Evolutionary conservation across 92 coral and sea anemone genomes (phyloP).

Genomic region (Epizoanthus illoricatus): DNA sequence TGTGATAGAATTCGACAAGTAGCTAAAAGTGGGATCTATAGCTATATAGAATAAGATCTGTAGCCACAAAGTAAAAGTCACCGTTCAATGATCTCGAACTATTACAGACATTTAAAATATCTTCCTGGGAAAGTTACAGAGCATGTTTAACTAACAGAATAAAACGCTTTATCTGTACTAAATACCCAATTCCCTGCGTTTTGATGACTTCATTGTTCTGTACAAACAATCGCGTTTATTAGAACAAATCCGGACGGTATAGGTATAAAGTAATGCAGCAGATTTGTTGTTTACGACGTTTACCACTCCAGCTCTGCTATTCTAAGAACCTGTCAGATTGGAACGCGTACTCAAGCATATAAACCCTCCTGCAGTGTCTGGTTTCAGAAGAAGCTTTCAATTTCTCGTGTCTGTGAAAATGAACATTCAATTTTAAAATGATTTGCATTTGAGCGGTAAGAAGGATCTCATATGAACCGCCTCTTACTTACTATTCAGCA

Average conservation of each 20-base stretch:
- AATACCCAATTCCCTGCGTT: not conserved
- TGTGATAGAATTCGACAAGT: conserved; percentile 8
- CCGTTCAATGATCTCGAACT: conserved; percentile 4
- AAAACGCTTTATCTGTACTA: not conserved
- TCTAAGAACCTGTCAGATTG: conserved; percentile 2
- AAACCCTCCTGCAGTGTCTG: not conserved
- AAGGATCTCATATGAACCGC: not conserved
- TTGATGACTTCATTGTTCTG: not conserved
- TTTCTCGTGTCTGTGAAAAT: not conserved
- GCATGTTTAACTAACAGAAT: not conserved
- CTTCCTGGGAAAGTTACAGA: not conserved
- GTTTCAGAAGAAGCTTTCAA: not conserved
- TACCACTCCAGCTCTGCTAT: not conserved
- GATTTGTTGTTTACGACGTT: not conserved
- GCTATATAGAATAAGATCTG: too few species aligned
- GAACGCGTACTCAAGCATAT: conserved; percentile 2
- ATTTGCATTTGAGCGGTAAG: not conserved
- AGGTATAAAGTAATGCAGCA: not conserved
- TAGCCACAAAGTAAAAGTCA: conserved; percentile 8
- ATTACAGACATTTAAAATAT: not conserved
- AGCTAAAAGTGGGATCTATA: too few species aligned
- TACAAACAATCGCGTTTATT: too few species aligned
- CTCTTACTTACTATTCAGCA: not conserved
- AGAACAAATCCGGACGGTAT: too few species aligned
- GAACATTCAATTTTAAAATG: not conserved